Evolutionary conservation across 2,113 vertebrate species (phyloP), one percentile per base, ranked within the genome.

Genomic region (Petromus typicus): DNA sequence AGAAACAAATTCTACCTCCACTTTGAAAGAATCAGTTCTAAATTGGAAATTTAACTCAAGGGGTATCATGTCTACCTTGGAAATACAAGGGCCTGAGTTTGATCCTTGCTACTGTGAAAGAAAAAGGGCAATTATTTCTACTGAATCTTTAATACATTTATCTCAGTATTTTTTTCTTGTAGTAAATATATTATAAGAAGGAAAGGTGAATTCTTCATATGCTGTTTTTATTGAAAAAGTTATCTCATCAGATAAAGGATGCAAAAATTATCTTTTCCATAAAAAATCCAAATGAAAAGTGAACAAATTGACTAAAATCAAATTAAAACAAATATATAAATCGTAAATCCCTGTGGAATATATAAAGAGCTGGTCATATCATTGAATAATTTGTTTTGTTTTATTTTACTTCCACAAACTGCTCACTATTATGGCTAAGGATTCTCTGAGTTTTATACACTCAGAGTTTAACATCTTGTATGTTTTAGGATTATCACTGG

Each of bases 381-480:
- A 25, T 9, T 86, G 27, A 30, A 10, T 11, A 69, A 75, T 71
- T 80, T 43, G 5, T 84, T 87, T 88, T 84, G 8, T 90, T 73
- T 94, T 59, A n/a, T 94, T 90, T 96, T 86, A 43, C 10, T 75
- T 96, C 34, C 13, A 25, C 48, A 82, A 86, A 92, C 4, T 13
- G 69, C 34, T 82, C 5, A 10, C 16, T 86, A 30, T 48, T 32
- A 66, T 90, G 25, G 66, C 30, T 12, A 10, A 78, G 4, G 71
- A n/a, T 22, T 23, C 40, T 87, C 45, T 13, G 92, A 37, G 3
- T 92, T 67, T 12, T 40, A 45, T 30, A 40, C 3, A 1, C 13
- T 89, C 25, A 59, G 1, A 86, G 34, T 61, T 87, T 79, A 80
- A 3, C 34, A 0, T 45, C 34, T 56, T 66, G n/a, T 75, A 25